phyloP scores from a whole-genome alignment of 2,113 vertebrate genomes.

The Actenoides hombroni region DNA sequence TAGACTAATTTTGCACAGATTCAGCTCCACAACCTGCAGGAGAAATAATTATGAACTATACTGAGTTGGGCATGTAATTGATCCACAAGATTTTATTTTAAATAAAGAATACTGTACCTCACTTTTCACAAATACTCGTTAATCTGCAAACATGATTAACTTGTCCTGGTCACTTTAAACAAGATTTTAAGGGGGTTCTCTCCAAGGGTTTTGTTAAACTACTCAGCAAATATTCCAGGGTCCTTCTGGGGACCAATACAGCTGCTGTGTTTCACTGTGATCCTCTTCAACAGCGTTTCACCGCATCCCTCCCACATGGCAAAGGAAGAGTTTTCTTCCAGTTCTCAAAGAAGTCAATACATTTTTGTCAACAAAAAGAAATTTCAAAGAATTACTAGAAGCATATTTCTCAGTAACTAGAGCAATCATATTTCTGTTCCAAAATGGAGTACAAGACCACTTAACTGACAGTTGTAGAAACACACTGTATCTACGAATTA shows the following conservation, averaged over 20 bases:
- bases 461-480: constrained; percentile 4
- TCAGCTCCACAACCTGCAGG: neutral
- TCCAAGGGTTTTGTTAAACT: neutral
- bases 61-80: neutral
- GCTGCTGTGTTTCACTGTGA: neutral
- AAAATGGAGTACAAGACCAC: neutral
- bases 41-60: neutral
- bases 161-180: neutral
- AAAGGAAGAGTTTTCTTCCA: neutral
- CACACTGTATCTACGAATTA: constrained; percentile 30
- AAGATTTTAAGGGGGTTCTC: constrained; percentile 24
- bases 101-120: neutral
- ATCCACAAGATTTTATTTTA: neutral
- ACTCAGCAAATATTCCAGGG: neutral
- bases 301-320: neutral
- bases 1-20: neutral
- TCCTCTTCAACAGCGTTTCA: neutral
- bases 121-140: neutral
- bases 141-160: neutral
- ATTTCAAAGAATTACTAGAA: neutral
- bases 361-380: neutral
- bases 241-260: neutral
- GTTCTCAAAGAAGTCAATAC: neutral
- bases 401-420: neutral
- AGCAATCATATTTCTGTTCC: neutral